These are phyloP conservation scores for Characodon lateralis DNA, from an alignment of 2,797 vertebrate species.

Conservation along the genomic window DNA sequence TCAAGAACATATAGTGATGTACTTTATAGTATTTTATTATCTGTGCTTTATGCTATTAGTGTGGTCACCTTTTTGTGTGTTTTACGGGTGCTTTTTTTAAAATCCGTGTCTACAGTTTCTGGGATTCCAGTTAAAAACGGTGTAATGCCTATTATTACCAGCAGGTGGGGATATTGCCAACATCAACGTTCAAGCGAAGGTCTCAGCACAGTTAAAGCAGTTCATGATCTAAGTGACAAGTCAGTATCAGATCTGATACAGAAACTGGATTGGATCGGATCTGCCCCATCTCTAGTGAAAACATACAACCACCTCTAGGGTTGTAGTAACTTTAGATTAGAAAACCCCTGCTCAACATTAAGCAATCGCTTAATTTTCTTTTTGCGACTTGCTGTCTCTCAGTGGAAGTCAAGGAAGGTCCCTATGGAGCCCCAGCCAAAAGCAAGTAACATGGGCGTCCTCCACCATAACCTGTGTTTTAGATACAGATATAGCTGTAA, in stretches of 20 bases:
- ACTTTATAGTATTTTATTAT: too few species aligned
- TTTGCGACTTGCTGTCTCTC: constrained; percentile 49
- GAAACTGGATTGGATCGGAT: neutral
- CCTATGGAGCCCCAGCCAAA: constrained; percentile 71
- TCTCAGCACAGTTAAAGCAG: too few species aligned
- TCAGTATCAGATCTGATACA: neutral
- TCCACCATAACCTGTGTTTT: constrained; percentile 15
- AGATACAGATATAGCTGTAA: constrained; percentile 21
- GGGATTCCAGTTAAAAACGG: too few species aligned
- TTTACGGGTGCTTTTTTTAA: too few species aligned
- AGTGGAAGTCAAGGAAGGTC: constrained; percentile 73
- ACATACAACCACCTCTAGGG: neutral
- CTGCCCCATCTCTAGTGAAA: neutral
- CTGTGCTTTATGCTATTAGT: too few species aligned
- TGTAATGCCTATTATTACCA: too few species aligned
- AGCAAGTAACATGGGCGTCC: constrained; percentile 76
- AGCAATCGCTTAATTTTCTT: constrained; percentile 37
- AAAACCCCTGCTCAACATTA: constrained; percentile 9
- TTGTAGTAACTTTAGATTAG: constrained; percentile 17
- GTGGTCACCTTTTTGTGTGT: too few species aligned
- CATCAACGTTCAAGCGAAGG: too few species aligned
- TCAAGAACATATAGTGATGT: too few species aligned
- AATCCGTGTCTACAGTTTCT: too few species aligned
- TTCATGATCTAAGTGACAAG: too few species aligned
- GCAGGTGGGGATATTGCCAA: too few species aligned